A percentile compares a stretch with the other conserved stretches of the same genome.
These are phyloP conservation scores for Astreopora myriophthalma DNA, from an alignment of 64 coral and sea anemone species.

Conservation along the genomic window DNA sequence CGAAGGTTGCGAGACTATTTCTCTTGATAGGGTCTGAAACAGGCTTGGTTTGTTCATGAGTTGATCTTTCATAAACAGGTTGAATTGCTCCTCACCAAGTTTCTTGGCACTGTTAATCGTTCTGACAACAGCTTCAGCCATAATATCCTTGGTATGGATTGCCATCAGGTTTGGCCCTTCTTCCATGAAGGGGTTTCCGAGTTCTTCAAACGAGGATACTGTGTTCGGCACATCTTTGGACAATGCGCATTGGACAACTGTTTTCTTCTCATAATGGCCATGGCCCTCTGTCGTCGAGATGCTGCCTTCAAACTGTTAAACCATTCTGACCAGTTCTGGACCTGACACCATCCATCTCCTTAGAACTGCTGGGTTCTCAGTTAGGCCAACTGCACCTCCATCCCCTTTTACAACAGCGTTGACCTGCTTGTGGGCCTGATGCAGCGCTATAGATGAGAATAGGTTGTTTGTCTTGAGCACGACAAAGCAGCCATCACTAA, in stretches of 20 bases:
- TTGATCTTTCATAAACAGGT: neutral
- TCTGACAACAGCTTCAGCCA: neutral
- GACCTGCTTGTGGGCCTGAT: constrained; percentile 41
- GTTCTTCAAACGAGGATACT: constrained; percentile 12
- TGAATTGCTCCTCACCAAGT: neutral
- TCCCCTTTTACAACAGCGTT: constrained; percentile 23
- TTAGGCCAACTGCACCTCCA: constrained; percentile 31
- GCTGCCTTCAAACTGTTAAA: constrained; percentile 14
- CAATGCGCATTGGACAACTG: neutral
- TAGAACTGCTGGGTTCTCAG: constrained; percentile 31
- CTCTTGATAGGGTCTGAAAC: constrained; percentile 21
- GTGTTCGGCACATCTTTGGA: neutral
- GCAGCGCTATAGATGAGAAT: neutral
- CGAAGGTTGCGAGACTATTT: neutral
- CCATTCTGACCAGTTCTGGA: neutral
- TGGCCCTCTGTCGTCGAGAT: neutral
- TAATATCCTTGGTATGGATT: constrained; percentile 17
- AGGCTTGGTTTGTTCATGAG: constrained; percentile 12
- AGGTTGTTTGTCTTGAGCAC: constrained; percentile 15
- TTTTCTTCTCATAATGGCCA: constrained; percentile 19
- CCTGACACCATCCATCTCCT: constrained; percentile 17
- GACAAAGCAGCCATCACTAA: neutral
- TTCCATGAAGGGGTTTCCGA: constrained; percentile 14
- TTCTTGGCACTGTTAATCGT: neutral
- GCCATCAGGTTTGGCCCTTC: neutral